Base-by-base conservation (phyloP, 2,888 invertebrate genomes). In the Oxytorus armatus region DNA sequence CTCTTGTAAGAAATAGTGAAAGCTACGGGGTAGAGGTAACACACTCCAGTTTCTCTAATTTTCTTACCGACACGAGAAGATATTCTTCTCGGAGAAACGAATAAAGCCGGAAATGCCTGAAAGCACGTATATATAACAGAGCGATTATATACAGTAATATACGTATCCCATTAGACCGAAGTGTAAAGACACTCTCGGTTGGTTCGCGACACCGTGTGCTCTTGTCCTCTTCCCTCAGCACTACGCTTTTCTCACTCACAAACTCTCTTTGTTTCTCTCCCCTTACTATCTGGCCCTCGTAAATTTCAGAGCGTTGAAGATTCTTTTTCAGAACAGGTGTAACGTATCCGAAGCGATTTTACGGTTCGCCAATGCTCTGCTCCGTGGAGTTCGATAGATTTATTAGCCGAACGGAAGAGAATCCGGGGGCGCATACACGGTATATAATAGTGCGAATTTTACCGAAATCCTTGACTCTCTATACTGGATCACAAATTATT, bases 321-420 rank as follows among this genome's bases (percentile, higher is more conserved):
- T 57, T 70, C 77, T 77, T 72, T 70, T 65, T 59, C 57, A 49
- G 70, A 49, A 57, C 65, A 65, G 57, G 61, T 70, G 57, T 72
- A 70, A 77, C 65, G 14, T 65, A 77, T 65, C 65, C 21, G 59
- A 77, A 65, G 14, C 77, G 77, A 77, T 77, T 77, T 65, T 65
- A 72, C 70, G 63, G 53, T 65, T 77, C 70, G 21, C 70, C 65
- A 69, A 59, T 18, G 57, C 33, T 51, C 21, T 49, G 39, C 63
- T 14, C 53, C 21, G 36, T 44, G 36, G 1, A n/a, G n/a, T n/a
- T n/a, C n/a, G n/a, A n/a, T n/a, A n/a, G n/a, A n/a, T 39, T 44
- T 42, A 5, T 63, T 25, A 44, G 14, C 44, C 23, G 10, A n/a
- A 47, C 51, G 36, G 10, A 66, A 57, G n/a, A 57, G 75, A 75